Evolutionary conservation across 2,888 invertebrate species (phyloP).

Genomic region (Sarcophaga rosellei): DNA sequence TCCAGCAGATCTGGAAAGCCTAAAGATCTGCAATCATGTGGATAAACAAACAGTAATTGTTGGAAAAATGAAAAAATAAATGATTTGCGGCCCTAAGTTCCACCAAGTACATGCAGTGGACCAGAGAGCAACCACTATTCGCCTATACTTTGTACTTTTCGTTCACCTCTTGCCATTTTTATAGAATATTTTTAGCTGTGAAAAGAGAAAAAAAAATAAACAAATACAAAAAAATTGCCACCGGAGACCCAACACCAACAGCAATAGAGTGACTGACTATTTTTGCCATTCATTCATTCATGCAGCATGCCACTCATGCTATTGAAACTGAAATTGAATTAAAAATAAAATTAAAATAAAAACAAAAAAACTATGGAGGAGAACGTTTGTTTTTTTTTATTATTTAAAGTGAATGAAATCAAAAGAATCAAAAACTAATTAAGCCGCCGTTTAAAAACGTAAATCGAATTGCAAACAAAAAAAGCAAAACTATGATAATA

Average conservation of each 20-base stretch:
- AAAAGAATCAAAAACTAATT: constrained; percentile 66
- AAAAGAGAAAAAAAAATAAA: too few relatives aligned
- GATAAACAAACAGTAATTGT: too few relatives aligned
- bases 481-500: not conserved
- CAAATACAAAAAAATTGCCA: constrained; percentile 1
- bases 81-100: too few relatives aligned
- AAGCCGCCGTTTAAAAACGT: constrained; percentile 39
- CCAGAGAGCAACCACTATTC: not conserved
- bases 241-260: too few relatives aligned
- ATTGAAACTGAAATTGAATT: constrained; percentile 37
- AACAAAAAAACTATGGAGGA: too few relatives aligned
- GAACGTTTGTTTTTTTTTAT: not conserved
- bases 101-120: too few relatives aligned
- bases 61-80: too few relatives aligned
- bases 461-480: constrained; percentile 2
- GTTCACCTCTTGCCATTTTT: constrained; percentile 8
- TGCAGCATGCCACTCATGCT: constrained; percentile 23
- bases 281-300: constrained; percentile 14
- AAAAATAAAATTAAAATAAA: constrained; percentile 16
- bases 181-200: not conserved
- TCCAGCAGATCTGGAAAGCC: too few relatives aligned
- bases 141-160: not conserved
- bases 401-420: constrained; percentile 46
- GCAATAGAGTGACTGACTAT: constrained; percentile 13
- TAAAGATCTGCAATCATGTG: too few relatives aligned